These are phyloP conservation scores for Sinonovacula constricta DNA, from an alignment of 1,140 invertebrate genomes.

Conservation along the genomic window DNA sequence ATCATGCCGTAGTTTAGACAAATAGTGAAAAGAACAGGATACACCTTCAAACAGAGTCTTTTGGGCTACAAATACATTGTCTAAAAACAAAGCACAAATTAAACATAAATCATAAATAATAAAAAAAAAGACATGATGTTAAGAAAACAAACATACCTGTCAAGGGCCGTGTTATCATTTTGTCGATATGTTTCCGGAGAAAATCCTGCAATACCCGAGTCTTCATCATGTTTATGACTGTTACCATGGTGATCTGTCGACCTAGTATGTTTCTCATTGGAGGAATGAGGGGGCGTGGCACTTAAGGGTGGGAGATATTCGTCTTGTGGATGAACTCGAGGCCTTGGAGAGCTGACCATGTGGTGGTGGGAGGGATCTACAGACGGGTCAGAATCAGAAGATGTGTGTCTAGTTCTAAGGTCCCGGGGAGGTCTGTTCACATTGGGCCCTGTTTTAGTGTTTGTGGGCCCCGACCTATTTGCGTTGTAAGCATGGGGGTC, in stretches of 20 bases:
- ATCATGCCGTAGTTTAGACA: too few species aligned
- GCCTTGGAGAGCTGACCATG: constrained; percentile 34
- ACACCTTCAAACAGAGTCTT: too few species aligned
- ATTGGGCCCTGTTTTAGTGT: constrained; percentile 22
- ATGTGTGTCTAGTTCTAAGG: constrained; percentile 36
- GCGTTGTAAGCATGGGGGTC: neutral
- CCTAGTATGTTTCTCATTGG: constrained; percentile 31
- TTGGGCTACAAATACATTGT: too few species aligned
- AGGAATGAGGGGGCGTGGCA: constrained; percentile 47
- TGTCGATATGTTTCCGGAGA: constrained; percentile 47
- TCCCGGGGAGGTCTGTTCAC: constrained; percentile 10
- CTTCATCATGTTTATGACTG: constrained; percentile 51
- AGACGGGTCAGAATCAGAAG: constrained; percentile 45
- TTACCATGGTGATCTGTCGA: constrained; percentile 29
- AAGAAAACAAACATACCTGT: constrained; percentile 41
- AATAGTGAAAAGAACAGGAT: too few species aligned
- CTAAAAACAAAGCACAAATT: too few species aligned
- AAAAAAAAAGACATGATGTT: too few species aligned
- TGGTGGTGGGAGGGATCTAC: constrained; percentile 46
- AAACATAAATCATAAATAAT: too few species aligned
- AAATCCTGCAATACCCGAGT: constrained; percentile 54
- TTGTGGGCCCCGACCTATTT: neutral
- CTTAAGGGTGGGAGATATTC: constrained; percentile 50
- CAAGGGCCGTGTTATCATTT: constrained; percentile 49
- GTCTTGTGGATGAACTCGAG: constrained; percentile 24